phyloP scores from a whole-genome alignment of 2,113 vertebrate genomes.

The Picathartes gymnocephalus region DNA sequence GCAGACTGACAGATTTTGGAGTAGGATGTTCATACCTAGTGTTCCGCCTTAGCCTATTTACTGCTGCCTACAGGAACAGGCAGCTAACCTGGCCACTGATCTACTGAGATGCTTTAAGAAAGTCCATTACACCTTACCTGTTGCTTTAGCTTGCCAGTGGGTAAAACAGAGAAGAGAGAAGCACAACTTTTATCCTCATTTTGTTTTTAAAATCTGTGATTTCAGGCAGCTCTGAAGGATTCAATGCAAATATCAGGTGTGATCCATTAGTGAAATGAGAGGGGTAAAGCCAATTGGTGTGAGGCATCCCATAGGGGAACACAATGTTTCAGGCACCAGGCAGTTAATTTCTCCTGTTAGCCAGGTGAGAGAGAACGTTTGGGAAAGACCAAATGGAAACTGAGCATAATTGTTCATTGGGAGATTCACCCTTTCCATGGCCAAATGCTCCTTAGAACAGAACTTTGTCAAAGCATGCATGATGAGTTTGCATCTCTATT shows the following conservation, averaged over 20 bases:
- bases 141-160: not conserved
- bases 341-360: not conserved
- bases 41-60: not conserved
- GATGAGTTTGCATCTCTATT: not conserved
- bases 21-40: not conserved
- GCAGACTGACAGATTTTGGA: not conserved
- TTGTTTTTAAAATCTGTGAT: not conserved
- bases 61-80: not conserved
- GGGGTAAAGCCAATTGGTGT: not conserved
- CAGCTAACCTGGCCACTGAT: not conserved
- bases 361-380: not conserved
- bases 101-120: not conserved
- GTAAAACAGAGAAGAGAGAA: not conserved
- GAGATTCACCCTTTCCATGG: not conserved
- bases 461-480: not conserved
- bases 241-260: not conserved
- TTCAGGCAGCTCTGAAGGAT: not conserved
- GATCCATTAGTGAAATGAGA: not conserved
- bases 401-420: not conserved
- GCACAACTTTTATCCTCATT: not conserved
- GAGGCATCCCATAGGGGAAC: not conserved
- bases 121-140: not conserved
- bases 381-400: not conserved
- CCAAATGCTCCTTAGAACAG: not conserved
- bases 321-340: not conserved